Evolutionary conservation across 2,797 vertebrate species (phyloP).

Genomic region (Dipus sagitta): DNA sequence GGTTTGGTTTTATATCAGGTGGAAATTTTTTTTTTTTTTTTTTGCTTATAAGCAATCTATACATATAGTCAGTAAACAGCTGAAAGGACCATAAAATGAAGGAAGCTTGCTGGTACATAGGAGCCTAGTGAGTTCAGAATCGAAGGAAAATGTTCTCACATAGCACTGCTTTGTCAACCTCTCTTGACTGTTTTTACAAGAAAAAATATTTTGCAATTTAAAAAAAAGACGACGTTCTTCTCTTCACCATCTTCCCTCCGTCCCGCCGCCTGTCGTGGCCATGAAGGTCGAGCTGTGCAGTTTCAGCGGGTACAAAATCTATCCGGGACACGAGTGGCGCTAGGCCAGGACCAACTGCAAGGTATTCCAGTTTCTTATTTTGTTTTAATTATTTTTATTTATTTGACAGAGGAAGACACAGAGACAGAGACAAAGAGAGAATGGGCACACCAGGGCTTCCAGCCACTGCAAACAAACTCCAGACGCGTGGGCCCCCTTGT

Average conservation of each 20-base stretch:
- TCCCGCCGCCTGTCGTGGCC: no score
- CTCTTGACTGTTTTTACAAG: slow-evolving; percentile 77
- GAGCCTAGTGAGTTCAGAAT: slow-evolving; percentile 70
- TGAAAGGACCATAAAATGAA: slow-evolving; percentile 63
- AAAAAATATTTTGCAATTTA: slow-evolving; percentile 75
- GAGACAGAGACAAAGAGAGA: no score
- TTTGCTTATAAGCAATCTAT: slow-evolving; percentile 52
- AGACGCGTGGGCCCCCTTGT: no score
- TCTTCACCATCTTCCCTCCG: no score
- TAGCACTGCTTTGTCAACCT: slow-evolving; percentile 69
- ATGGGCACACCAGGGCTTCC: no score
- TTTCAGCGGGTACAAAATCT: no score
- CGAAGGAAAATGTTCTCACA: slow-evolving; percentile 64
- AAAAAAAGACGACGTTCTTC: no score
- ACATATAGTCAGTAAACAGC: background rate
- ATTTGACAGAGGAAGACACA: no score
- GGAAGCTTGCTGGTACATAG: slow-evolving; percentile 32
- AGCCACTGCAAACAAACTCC: no score
- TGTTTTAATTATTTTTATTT: background rate
- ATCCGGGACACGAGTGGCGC: no score
- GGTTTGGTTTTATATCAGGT: slow-evolving; percentile 57
- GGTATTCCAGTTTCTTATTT: background rate
- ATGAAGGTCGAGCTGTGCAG: no score
- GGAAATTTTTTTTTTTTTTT: slow-evolving; percentile 60
- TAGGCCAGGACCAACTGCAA: no score